Percentiles rank a stretch among this genome's conserved stretches.
Evolutionary conservation across 2,113 vertebrate genomes (phyloP).

Genomic region (Caranx melampygus): DNA sequence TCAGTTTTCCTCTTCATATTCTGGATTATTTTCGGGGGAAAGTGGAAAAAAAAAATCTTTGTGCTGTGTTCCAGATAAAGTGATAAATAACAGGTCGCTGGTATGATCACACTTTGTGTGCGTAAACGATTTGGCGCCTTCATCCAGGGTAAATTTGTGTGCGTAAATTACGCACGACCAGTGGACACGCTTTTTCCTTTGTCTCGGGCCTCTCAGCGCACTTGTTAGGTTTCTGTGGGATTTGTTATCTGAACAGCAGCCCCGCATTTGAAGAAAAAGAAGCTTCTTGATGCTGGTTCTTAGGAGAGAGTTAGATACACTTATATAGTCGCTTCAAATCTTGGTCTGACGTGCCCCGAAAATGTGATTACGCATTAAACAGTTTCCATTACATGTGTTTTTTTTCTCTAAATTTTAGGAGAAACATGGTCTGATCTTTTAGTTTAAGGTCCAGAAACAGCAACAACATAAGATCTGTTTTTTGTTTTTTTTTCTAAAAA

Average conservation of each 20-base stretch:
- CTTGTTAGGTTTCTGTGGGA: neutral
- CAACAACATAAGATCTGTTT: neutral
- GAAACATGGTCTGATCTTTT: neutral
- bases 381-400: neutral
- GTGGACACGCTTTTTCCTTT: neutral
- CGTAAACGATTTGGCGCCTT: neutral
- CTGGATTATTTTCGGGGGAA: neutral
- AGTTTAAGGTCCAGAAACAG: neutral
- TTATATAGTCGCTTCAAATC: neutral
- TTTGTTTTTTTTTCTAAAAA: too few relatives aligned
- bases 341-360: neutral
- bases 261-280: neutral
- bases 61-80: neutral
- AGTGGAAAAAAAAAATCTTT: neutral
- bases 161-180: constrained; percentile 65
- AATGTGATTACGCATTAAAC: neutral
- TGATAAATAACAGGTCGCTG: neutral
- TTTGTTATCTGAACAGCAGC: neutral
- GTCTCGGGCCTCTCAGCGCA: neutral
- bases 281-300: neutral
- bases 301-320: neutral
- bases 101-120: neutral
- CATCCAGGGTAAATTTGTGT: neutral
- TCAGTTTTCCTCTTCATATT: neutral
- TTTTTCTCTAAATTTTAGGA: neutral